phyloP scores from a whole-genome alignment of 2,113 vertebrate species.

The Oreotrochilus melanogaster region DNA sequence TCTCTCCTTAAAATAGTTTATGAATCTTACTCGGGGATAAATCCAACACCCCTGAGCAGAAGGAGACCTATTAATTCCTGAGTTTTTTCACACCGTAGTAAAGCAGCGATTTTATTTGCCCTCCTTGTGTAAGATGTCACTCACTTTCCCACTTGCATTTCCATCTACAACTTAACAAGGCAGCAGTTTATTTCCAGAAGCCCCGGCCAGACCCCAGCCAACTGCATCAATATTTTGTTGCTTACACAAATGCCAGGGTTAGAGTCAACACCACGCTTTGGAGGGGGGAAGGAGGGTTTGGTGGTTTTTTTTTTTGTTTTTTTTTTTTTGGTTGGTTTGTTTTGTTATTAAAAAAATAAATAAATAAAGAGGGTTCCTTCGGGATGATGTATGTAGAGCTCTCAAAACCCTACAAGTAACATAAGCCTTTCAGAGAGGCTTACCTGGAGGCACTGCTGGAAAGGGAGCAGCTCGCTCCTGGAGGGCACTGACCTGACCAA shows the following conservation, averaged over 20 bases:
- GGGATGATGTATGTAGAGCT: neutral
- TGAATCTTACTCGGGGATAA: conserved; percentile 54
- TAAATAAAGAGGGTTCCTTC: neutral
- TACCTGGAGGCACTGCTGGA: conserved; percentile 22
- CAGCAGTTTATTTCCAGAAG: conserved; percentile 77
- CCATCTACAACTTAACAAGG: conserved; percentile 73
- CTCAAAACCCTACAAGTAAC: neutral
- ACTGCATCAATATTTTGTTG: conserved; percentile 77
- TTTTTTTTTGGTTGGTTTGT: neutral
- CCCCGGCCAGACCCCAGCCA: conserved; percentile 57
- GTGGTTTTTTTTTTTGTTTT: neutral
- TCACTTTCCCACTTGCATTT: conserved; percentile 71
- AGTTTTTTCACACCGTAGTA: conserved; percentile 57
- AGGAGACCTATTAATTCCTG: conserved; percentile 74
- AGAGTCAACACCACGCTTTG: conserved; percentile 35
- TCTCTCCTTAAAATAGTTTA: conserved; percentile 79
- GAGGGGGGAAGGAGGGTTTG: conserved; percentile 44
- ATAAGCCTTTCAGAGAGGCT: neutral
- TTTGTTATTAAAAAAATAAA: neutral
- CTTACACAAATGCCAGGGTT: conserved; percentile 64
- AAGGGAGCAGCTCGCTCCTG: neutral
- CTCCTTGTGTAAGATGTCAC: conserved; percentile 71
- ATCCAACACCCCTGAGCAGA: conserved; percentile 64
- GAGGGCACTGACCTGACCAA: conserved; percentile 58
- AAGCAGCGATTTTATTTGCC: conserved; percentile 74